Base-by-base conservation (phyloP, 2,113 vertebrate species). In the Lota lota region DNA sequence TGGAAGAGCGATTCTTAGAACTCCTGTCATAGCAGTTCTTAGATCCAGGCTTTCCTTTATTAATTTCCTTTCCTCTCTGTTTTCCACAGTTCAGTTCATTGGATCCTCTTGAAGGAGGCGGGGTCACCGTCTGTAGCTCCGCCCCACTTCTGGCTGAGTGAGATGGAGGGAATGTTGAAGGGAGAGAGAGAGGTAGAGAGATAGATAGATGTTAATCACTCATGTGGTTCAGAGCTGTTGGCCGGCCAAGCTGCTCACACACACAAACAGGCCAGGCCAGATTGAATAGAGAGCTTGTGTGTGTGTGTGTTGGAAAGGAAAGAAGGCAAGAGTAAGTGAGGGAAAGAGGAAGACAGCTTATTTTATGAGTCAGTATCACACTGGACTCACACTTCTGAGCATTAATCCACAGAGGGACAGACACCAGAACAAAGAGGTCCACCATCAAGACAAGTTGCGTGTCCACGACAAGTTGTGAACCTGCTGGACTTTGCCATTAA, bases 121-220 rank as follows among this genome's bases (percentile, higher is more conserved):
- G 78, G 77, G 65, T 72, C 67, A 64, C 12, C 0, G 63, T 17
- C 66, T 24, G 11, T 56, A 73, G 51, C 18, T 22, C 76, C 71
- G 82, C 85, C 76, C 86, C 86, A 77, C 80, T 24, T 70, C 58
- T 75, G 40, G 69, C 70, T 72, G 24, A 61, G 75, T 74, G 83
- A 79, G 76, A 83, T 72, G 83, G 67, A 70, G 71, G 70, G 75
- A 76, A 69, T 21, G 70, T 12, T 22, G n/a, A 18, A 57, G 54
- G 36, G 61, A 21, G n/a, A 33, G 51, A 19, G 19, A 61, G 14
- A 22, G 36, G 53, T 54, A n/a, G n/a, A n/a, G 50, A 53, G 67
- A 54, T 68, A 61, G 90, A 91, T 88, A 90, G 88, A 82, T 72
- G 86, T 87, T 81, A 91, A 90, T 89, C 88, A 90, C 82, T 87